Base-by-base conservation (phyloP, 2,113 vertebrate genomes). In the Hyla sarda region DNA sequence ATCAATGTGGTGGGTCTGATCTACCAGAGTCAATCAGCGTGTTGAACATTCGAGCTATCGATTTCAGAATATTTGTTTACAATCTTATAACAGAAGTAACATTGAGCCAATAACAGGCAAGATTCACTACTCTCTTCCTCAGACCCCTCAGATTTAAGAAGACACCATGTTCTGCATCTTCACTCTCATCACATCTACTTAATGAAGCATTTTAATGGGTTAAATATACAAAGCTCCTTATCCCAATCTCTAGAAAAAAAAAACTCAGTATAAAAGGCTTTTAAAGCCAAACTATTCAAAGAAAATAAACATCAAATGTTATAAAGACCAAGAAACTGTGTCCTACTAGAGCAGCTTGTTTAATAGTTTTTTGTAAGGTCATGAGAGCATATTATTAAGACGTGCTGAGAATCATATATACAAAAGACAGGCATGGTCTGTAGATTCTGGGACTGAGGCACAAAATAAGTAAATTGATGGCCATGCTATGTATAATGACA, bases 1-100 rank as follows among this genome's bases (percentile, higher is more conserved):
- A 90, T 90, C 90, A 88, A 89, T 90, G 84, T 41, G 19, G 67
- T 81, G 28, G 67, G 76, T 47, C 52, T 81, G 77, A 86, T 86
- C 65, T 86, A 73, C 77, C 84, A 74, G 78, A 86, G 84, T 86
- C 77, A 86, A 81, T 86, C 65, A 69, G 77, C 37, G 34, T 81
- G 84, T 81, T 73, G 50, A 86, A 86, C 84, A 86, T 86, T 81
- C 67, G 32, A 67, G 77, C 84, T 86, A 86, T 86, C 21, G 84
- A 86, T 81, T 86, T 34, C 17, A 28, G 84, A 72, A 86, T 73
- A 81, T 81, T 73, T 86, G 84, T 67, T 81, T 81, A 86, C 82
- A 84, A 65, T 50, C 37, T 71, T 80, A 69, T 69, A 78, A 85
- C 47, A 79, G 75, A 48, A 71, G 28, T 41, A 74, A 73, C 32